phyloP scores from a whole-genome alignment of 1,140 invertebrate species.

The Cydia amplana region DNA sequence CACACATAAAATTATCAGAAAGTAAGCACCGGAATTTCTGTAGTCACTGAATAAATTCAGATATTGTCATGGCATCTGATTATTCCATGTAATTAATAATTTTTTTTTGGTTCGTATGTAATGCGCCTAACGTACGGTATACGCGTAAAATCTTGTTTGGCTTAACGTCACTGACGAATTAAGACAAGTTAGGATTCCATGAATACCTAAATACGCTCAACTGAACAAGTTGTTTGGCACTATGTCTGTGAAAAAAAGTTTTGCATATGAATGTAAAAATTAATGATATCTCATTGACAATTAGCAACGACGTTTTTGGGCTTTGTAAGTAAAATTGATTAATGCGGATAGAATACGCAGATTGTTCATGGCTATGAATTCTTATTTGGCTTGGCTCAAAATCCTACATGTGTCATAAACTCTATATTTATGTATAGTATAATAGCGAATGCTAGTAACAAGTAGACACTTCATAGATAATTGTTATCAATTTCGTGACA shows the following conservation, averaged over 20 bases:
- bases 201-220: neutral
- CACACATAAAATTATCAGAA: too few species aligned
- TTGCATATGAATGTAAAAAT: slow-evolving; percentile 11
- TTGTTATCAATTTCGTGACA: neutral
- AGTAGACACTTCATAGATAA: slow-evolving; percentile 5
- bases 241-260: neutral
- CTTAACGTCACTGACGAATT: neutral
- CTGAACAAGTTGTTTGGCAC: neutral
- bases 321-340: neutral
- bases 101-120: neutral
- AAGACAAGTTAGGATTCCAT: neutral
- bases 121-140: neutral
- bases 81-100: too few species aligned
- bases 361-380: neutral
- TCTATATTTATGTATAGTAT: neutral
- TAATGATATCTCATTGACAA: neutral
- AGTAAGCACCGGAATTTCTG: too few species aligned
- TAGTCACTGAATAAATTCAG: too few species aligned
- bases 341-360: neutral
- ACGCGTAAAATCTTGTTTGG: neutral
- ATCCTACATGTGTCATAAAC: neutral
- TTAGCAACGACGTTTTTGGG: neutral
- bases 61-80: too few species aligned
- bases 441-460: neutral
- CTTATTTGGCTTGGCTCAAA: neutral